Base-by-base conservation (phyloP, 1,140 invertebrate species). In the Diuraphis noxia region DNA sequence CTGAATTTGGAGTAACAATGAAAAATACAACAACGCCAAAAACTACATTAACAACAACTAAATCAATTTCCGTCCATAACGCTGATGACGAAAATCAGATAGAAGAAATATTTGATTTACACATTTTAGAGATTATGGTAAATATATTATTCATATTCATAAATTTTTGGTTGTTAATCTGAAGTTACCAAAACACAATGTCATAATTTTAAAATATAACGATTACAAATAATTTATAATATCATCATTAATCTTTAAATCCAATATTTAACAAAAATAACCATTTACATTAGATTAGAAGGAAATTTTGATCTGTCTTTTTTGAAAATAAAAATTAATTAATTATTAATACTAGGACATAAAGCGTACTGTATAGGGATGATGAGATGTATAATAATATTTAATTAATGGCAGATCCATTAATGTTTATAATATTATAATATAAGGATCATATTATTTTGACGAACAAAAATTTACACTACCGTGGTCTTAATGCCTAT, bases 81-180 rank as follows among this genome's bases (percentile, higher is more conserved):
- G 36, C 56, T 94, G 95, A 34, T 92, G 93, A 40, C 92, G 93
- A 72, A 94, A 95, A 89, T 38, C 94, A 95, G 91, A 95, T 97
- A 92, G 96, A 97, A 93, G 95, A 96, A 92, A 96, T 97, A 92
- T 96, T 95, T 92, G 96, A 96, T 92, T 93, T 97, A 91, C 94
- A 95, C 93, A 93, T 96, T 92, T 94, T 97, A 82, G 96, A 97
- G 94, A 94, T 95, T 94, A 95, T 96, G 94, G 96, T 96, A 93
- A 94, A 93, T 92, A 41, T 41, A 46, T 82, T 34, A n/a, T n/a
- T 72, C 30, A n/a, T 72, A n/a, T n/a, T 72, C 5, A 63, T 63
- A n/a, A 63, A 56, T 30, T 63, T 30, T 17, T 0, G 4, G 13
- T 17, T 17, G 13, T 72, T 13, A 72, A 7, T 30, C n/a, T 17